Conservation (phyloP, 2,797 vertebrate species). For the Phrynocephalus vlangalii region DNA sequence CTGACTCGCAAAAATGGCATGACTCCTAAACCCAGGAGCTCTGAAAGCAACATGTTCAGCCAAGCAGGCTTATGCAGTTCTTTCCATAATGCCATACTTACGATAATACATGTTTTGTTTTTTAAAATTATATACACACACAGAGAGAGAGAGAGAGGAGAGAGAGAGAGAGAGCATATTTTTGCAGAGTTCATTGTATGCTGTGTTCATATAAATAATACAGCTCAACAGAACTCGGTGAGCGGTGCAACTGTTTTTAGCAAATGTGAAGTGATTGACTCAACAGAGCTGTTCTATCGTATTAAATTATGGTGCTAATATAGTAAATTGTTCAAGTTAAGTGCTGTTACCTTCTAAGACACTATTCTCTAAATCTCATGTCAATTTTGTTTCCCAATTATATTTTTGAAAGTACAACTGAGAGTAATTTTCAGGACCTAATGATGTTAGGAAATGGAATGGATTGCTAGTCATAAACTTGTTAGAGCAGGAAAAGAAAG, state of each 20-base stretch:
- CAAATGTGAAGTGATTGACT: conserved; percentile 16
- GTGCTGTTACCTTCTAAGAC: conserved; percentile 32
- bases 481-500: conserved; percentile 50
- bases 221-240: too few species aligned
- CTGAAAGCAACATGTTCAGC: too few species aligned
- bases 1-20: too few species aligned
- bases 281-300: conserved; percentile 4
- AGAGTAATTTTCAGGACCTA: conserved; percentile 42
- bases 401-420: conserved; percentile 32
- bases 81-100: too few species aligned
- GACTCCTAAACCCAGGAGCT: too few species aligned
- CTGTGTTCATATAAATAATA: too few species aligned
- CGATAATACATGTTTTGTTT: too few species aligned
- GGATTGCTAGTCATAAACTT: conserved; percentile 47
- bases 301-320: background rate
- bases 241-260: background rate
- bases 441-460: conserved; percentile 32
- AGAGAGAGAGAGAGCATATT: too few species aligned
- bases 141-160: too few species aligned
- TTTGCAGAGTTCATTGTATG: too few species aligned
- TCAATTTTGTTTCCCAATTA: conserved; percentile 23
- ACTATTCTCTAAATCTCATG: background rate
- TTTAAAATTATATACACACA: too few species aligned
- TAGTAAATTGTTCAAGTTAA: conserved; percentile 40
- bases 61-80: too few species aligned